phyloP scores from a whole-genome alignment of 2,113 vertebrate genomes.

The Butastur rufipennis region DNA sequence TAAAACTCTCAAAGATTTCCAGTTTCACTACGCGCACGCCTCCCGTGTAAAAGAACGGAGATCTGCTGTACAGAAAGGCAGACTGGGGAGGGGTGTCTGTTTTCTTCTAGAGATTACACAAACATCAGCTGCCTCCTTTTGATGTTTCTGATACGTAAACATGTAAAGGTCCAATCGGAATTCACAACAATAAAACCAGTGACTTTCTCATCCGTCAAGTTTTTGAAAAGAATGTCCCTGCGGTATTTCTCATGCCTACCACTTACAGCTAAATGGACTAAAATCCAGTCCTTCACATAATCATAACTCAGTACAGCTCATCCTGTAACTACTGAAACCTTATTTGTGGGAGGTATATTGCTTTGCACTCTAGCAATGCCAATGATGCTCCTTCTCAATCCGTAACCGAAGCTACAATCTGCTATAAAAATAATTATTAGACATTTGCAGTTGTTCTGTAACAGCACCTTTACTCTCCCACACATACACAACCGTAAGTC shows the following conservation, averaged over 20 bases:
- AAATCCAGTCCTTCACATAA: conserved; percentile 6
- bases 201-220: not conserved
- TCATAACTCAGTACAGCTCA: not conserved
- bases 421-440: not conserved
- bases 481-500: not conserved
- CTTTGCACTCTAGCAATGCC: conserved; percentile 45
- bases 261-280: not conserved
- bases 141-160: not conserved
- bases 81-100: not conserved
- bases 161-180: not conserved
- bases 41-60: not conserved
- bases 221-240: not conserved
- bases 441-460: not conserved
- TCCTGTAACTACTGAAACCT: conserved; percentile 43
- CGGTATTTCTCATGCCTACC: not conserved
- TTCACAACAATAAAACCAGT: not conserved
- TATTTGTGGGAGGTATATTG: not conserved
- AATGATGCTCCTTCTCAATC: not conserved
- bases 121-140: not conserved
- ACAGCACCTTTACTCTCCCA: not conserved
- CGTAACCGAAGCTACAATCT: not conserved
- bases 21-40: not conserved
- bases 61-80: not conserved
- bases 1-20: not conserved
- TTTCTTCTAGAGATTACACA: not conserved